Percentiles rank a stretch among this genome's conserved stretches.
Conservation (phyloP, 1,140 invertebrate genomes). For the Dryas iulia region DNA sequence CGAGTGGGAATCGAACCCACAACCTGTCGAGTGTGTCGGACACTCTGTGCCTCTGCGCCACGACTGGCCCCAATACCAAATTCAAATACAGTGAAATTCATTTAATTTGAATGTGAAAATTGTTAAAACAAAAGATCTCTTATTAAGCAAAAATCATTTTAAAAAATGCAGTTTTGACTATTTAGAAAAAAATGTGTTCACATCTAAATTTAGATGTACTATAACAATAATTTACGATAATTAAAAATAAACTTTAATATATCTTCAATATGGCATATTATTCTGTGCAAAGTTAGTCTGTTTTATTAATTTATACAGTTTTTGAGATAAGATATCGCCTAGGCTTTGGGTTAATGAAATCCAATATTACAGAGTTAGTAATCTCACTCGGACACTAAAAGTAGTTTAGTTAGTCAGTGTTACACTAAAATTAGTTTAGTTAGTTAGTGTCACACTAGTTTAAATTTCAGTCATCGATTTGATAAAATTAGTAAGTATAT, state of each 20-base stretch:
- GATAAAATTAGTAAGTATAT: neutral
- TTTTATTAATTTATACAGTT: neutral
- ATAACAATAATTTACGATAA: neutral
- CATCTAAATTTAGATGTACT: neutral
- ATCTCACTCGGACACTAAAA: slow-evolving; percentile 26
- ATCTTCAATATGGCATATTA: neutral
- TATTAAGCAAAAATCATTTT: too few relatives aligned
- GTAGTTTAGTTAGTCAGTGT: neutral
- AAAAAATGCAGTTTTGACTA: neutral
- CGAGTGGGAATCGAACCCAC: too few relatives aligned
- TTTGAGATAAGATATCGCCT: slow-evolving; percentile 36
- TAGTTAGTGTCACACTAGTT: too few relatives aligned
- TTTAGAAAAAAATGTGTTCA: neutral
- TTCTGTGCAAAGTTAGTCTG: neutral
- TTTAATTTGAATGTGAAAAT: too few relatives aligned
- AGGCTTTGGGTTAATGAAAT: slow-evolving; percentile 42
- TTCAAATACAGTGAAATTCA: too few relatives aligned
- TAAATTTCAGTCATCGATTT: neutral
- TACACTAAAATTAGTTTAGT: neutral
- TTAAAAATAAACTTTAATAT: neutral
- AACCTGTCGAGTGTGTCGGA: too few relatives aligned
- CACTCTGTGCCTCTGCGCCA: too few relatives aligned
- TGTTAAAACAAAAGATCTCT: too few relatives aligned
- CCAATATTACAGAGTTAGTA: slow-evolving; percentile 24
- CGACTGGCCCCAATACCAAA: too few relatives aligned